Conservation (phyloP, 2,888 invertebrate genomes). For the Melikaiella ostensackeni region DNA sequence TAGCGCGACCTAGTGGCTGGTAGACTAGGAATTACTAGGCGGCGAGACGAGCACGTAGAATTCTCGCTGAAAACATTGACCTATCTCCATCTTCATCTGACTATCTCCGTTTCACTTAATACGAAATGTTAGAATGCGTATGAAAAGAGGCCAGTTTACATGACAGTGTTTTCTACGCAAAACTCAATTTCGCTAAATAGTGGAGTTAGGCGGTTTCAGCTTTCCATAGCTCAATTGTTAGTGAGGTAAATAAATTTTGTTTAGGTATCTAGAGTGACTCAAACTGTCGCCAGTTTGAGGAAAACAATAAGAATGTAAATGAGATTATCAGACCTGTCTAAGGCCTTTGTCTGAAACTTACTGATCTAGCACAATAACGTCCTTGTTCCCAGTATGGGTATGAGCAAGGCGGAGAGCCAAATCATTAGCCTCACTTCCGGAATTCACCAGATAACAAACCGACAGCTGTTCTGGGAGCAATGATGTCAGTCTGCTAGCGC, state of each 20-base stretch:
- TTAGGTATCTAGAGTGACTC: not conserved
- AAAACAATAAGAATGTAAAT: constrained; percentile 15
- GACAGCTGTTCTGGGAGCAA: constrained; percentile 92
- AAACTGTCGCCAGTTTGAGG: not conserved
- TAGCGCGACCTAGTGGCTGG: too few relatives aligned
- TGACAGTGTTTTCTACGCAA: too few relatives aligned
- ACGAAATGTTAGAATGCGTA: too few relatives aligned
- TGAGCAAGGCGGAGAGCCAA: constrained; percentile 94
- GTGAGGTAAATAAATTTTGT: not conserved
- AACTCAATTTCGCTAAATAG: too few relatives aligned
- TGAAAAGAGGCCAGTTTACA: too few relatives aligned
- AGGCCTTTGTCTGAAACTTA: constrained; percentile 81
- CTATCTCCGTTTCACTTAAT: too few relatives aligned
- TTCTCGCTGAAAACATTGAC: too few relatives aligned
- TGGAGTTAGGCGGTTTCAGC: too few relatives aligned
- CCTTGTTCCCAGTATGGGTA: constrained; percentile 91
- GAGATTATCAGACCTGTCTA: constrained; percentile 41
- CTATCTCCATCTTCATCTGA: too few relatives aligned
- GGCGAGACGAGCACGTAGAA: too few relatives aligned
- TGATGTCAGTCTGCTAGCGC: constrained; percentile 89
- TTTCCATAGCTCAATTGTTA: not conserved
- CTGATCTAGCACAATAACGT: constrained; percentile 97
- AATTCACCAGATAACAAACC: constrained; percentile 98
- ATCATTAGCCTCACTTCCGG: constrained; percentile 99
- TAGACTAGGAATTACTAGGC: too few relatives aligned